phyloP scores from a whole-genome alignment of 2,888 invertebrate genomes.

The Eupithecia pulchellata region DNA sequence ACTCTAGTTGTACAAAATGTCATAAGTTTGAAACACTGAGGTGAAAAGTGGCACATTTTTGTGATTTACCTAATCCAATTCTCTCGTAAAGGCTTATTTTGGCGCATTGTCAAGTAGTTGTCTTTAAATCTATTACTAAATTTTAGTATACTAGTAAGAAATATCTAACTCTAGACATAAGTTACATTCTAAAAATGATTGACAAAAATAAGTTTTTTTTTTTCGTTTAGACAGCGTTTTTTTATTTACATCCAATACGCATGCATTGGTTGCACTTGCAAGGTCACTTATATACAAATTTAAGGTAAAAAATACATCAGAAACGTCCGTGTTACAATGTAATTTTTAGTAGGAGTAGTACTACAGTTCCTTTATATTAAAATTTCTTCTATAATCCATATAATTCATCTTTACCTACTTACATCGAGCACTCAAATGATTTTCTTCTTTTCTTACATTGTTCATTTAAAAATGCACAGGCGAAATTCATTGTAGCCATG shows the following conservation, averaged over 20 bases:
- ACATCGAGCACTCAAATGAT: neutral
- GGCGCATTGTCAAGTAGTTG: conserved; percentile 75
- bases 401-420: neutral
- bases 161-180: neutral
- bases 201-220: conserved; percentile 14
- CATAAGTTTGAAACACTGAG: conserved; percentile 60
- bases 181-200: conserved; percentile 13
- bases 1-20: conserved; percentile 51
- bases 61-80: conserved; percentile 40
- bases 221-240: neutral
- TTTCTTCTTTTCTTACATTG: no score
- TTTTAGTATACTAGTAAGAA: conserved; percentile 9
- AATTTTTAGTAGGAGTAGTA: neutral
- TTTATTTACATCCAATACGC: conserved; percentile 2
- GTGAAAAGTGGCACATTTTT: conserved; percentile 65
- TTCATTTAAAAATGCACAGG: no score
- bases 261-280: neutral
- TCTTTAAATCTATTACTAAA: neutral
- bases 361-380: neutral
- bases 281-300: neutral
- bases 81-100: conserved; percentile 44
- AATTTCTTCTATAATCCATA: neutral
- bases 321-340: neutral
- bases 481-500: no score
- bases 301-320: neutral